These are phyloP conservation scores for Dryomyza anilis DNA, from an alignment of 2,888 invertebrate species.

Conservation along the genomic window DNA sequence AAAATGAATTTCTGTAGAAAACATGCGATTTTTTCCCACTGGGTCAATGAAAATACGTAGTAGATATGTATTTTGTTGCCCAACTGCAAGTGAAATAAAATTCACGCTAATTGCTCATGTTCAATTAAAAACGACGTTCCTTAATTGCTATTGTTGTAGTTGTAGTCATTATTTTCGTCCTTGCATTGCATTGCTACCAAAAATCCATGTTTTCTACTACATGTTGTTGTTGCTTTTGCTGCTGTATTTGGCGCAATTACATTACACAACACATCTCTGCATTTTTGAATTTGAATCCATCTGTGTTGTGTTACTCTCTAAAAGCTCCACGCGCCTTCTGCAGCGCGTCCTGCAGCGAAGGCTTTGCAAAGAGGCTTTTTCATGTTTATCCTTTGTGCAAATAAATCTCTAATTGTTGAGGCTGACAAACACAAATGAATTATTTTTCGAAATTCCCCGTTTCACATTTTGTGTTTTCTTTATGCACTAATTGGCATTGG, in stretches of 20 bases:
- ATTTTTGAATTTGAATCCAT: background rate
- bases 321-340: background rate
- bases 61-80: background rate
- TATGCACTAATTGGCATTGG: conserved; percentile 41
- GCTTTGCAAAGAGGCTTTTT: conserved; percentile 26
- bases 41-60: too few species aligned
- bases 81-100: conserved; percentile 46
- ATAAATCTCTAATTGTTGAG: conserved; percentile 53
- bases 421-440: conserved; percentile 29
- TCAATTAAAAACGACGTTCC: conserved; percentile 48
- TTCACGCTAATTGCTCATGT: conserved; percentile 55
- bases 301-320: too few species aligned
- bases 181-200: too few species aligned
- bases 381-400: conserved; percentile 52
- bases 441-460: conserved; percentile 11
- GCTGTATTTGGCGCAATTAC: conserved; percentile 25
- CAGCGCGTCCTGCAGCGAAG: background rate
- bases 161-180: too few species aligned
- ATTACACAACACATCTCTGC: background rate
- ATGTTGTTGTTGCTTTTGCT: background rate
- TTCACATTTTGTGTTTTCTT: conserved; percentile 33
- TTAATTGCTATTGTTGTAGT: conserved; percentile 22
- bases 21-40: too few species aligned
- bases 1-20: too few species aligned
- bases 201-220: too few species aligned